Evolutionary conservation across 2,113 vertebrate species (phyloP).

Genomic region (Macquaria ambigua): DNA sequence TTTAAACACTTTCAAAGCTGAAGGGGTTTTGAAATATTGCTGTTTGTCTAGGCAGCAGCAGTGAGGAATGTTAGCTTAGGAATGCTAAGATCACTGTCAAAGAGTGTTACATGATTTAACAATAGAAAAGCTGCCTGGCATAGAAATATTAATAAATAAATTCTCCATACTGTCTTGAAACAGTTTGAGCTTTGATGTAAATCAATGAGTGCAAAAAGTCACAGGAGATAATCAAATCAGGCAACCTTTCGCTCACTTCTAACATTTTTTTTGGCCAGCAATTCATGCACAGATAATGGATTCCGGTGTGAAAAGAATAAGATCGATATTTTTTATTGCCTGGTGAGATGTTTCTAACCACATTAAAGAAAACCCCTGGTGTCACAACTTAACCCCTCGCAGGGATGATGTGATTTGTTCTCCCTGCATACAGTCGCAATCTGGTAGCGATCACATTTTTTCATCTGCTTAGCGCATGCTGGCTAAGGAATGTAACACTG

Average conservation of each 20-base stretch:
- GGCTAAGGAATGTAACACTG: slow-evolving; percentile 21
- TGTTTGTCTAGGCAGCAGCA: slow-evolving; percentile 52
- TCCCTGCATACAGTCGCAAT: slow-evolving; percentile 12
- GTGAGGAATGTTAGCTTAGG: slow-evolving; percentile 34
- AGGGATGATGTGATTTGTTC: slow-evolving; percentile 65
- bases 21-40: slow-evolving; percentile 59
- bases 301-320: slow-evolving; percentile 63
- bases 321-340: slow-evolving; percentile 77
- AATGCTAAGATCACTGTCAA: slow-evolving; percentile 44
- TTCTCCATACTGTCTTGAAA: slow-evolving; percentile 13
- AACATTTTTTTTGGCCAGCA: slow-evolving; percentile 34
- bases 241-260: slow-evolving; percentile 58
- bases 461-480: slow-evolving; percentile 24
- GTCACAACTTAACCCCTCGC: slow-evolving; percentile 63
- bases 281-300: slow-evolving; percentile 69
- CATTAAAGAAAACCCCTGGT: slow-evolving; percentile 70
- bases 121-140: slow-evolving; percentile 17
- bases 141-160: slow-evolving; percentile 11
- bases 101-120: slow-evolving; percentile 30
- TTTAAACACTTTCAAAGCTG: slow-evolving; percentile 63
- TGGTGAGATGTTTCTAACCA: slow-evolving; percentile 69
- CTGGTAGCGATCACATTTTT: slow-evolving; percentile 40
- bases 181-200: slow-evolving; percentile 39
- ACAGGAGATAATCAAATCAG: slow-evolving; percentile 70
- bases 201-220: slow-evolving; percentile 39